These are phyloP conservation scores for Girardinus metallicus DNA, from an alignment of 2,797 vertebrate genomes.

Conservation along the genomic window DNA sequence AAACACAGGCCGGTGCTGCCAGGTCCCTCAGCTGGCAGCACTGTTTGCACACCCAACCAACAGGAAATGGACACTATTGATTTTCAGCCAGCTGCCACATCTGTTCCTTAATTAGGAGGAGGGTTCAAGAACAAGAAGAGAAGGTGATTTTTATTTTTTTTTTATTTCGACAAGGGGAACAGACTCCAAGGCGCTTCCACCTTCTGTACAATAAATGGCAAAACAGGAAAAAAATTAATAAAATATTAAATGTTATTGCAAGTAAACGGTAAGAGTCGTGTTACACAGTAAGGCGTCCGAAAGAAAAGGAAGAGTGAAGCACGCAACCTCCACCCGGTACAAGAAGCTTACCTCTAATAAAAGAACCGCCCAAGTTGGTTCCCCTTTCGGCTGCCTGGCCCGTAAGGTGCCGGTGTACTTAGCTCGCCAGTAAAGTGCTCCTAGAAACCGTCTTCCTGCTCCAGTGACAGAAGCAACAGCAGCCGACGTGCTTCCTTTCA, in stretches of 20 bases:
- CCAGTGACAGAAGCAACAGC: constrained; percentile 9
- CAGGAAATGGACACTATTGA: constrained; percentile 56
- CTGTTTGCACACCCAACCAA: constrained; percentile 38
- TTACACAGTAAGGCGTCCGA: neutral
- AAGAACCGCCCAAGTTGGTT: constrained; percentile 19
- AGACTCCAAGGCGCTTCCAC: neutral
- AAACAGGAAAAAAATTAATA: neutral
- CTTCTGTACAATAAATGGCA: neutral
- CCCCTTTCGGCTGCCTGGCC: constrained; percentile 12
- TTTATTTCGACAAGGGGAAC: neutral
- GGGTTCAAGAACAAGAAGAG: neutral
- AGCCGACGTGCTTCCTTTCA: constrained; percentile 6
- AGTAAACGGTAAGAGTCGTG: neutral
- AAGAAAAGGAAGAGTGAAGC: constrained; percentile 20
- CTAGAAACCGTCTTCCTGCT: constrained; percentile 1
- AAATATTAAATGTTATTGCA: neutral
- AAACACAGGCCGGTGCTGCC: constrained; percentile 34
- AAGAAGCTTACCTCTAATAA: constrained; percentile 50
- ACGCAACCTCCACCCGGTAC: neutral
- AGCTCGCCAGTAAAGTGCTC: neutral
- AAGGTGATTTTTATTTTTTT: neutral
- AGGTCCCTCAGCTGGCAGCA: constrained; percentile 30
- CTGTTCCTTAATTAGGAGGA: constrained; percentile 35
- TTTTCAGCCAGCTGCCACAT: constrained; percentile 63
- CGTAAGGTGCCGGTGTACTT: neutral